Percentiles rank a stretch among this genome's conserved stretches.
phyloP scores from a whole-genome alignment of 2,113 vertebrate genomes.

The Aythya baeri region DNA sequence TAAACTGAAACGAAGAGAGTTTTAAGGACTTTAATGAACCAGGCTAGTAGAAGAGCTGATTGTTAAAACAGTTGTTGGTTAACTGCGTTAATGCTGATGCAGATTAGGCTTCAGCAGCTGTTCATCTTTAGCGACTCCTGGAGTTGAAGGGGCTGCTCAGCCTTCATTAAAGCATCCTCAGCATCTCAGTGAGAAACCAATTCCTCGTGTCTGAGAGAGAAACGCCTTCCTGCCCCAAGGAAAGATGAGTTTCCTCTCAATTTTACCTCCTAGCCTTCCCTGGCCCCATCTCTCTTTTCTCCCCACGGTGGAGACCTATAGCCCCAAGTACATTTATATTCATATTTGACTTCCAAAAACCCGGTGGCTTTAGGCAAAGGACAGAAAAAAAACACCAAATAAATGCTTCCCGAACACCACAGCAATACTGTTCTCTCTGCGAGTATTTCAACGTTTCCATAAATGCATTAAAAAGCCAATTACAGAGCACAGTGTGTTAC shows the following conservation, averaged over 20 bases:
- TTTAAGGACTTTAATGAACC: neutral
- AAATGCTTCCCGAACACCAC: neutral
- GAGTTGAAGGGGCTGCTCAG: neutral
- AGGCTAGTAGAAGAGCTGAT: neutral
- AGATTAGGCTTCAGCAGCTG: neutral
- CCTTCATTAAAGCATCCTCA: neutral
- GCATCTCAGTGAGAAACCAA: neutral
- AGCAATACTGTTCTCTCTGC: neutral
- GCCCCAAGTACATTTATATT: neutral
- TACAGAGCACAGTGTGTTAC: constrained; percentile 3
- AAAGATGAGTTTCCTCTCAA: neutral
- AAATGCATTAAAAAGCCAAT: neutral
- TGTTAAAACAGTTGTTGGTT: neutral
- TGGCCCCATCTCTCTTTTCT: neutral
- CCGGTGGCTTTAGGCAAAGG: neutral
- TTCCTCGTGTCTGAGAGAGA: neutral
- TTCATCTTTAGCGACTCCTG: neutral
- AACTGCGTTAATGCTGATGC: neutral
- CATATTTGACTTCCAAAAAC: neutral
- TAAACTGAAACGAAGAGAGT: neutral
- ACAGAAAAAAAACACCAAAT: neutral
- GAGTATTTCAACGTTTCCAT: neutral
- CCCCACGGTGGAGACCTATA: neutral
- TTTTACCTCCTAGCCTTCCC: neutral
- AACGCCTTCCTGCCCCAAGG: rapidly evolving